Evolutionary conservation across 53 echinoderm and acorn worm species (phyloP).

Genomic region (Echinometra lucunter): DNA sequence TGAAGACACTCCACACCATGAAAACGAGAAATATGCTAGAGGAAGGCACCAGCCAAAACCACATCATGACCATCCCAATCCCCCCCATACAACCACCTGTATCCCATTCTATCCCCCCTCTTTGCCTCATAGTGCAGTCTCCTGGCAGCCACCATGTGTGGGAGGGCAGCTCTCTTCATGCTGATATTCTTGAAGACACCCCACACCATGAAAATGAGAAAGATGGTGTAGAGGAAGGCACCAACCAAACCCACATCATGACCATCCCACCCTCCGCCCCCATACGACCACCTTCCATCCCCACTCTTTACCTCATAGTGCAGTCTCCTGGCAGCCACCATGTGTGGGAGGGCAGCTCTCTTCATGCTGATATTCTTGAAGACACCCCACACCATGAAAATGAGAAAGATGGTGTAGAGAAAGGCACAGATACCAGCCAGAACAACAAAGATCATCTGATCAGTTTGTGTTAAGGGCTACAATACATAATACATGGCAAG

Average conservation of each 20-base stretch:
- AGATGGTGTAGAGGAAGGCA: too few relatives aligned
- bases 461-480: conserved; percentile 30
- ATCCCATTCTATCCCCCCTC: too few relatives aligned
- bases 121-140: conserved; percentile 60
- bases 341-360: conserved; percentile 74
- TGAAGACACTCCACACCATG: too few relatives aligned
- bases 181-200: conserved; percentile 82
- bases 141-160: conserved; percentile 73
- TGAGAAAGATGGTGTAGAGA: conserved; percentile 89
- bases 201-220: conserved; percentile 81
- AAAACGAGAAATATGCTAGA: too few relatives aligned
- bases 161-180: conserved; percentile 73
- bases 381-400: conserved; percentile 82
- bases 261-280: neutral
- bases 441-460: conserved; percentile 87
- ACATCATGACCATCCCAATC: too few relatives aligned
- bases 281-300: neutral
- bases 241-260: too few relatives aligned
- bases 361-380: conserved; percentile 83
- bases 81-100: too few relatives aligned
- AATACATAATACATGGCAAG: neutral
- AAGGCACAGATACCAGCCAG: conserved; percentile 88
- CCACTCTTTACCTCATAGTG: conserved; percentile 70
- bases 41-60: too few relatives aligned
- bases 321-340: conserved; percentile 74